Conservation (phyloP, 2,113 vertebrate species). For the Pithys albifrons region DNA sequence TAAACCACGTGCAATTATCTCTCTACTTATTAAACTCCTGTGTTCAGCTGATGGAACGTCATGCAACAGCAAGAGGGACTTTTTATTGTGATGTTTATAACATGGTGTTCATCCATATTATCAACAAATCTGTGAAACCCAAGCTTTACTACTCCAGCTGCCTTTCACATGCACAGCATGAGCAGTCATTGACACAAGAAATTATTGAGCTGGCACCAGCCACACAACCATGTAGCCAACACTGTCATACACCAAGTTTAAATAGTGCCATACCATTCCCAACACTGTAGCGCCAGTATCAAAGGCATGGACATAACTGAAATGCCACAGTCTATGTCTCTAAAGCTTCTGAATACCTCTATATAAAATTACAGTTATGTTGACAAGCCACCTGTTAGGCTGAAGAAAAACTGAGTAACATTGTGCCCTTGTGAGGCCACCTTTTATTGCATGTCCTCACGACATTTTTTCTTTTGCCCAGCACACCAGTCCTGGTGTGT, state of each 20-base stretch:
- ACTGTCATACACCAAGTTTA: constrained; percentile 23
- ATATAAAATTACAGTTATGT: constrained; percentile 79
- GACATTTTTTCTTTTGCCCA: not conserved
- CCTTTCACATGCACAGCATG: not conserved
- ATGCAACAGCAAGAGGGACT: not conserved
- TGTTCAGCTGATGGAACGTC: not conserved
- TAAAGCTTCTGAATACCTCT: constrained; percentile 73
- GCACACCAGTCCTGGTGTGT: not conserved
- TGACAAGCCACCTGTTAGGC: constrained; percentile 77
- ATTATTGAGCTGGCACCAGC: constrained; percentile 12
- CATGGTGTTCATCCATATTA: not conserved
- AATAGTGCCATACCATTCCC: constrained; percentile 43
- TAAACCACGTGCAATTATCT: not conserved
- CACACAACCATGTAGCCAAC: not conserved
- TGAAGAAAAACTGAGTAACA: constrained; percentile 63
- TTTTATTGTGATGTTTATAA: not conserved
- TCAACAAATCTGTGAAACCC: constrained; percentile 16
- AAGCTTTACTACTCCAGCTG: constrained; percentile 40
- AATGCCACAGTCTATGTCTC: constrained; percentile 67
- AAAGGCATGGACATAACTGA: constrained; percentile 72
- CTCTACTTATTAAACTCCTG: not conserved
- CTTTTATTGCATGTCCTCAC: constrained; percentile 8
- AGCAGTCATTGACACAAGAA: not conserved
- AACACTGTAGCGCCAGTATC: constrained; percentile 58
- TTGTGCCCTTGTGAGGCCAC: constrained; percentile 64